Conservation (phyloP, 1,140 invertebrate genomes). For the Pseudachorutes palmiensis region DNA sequence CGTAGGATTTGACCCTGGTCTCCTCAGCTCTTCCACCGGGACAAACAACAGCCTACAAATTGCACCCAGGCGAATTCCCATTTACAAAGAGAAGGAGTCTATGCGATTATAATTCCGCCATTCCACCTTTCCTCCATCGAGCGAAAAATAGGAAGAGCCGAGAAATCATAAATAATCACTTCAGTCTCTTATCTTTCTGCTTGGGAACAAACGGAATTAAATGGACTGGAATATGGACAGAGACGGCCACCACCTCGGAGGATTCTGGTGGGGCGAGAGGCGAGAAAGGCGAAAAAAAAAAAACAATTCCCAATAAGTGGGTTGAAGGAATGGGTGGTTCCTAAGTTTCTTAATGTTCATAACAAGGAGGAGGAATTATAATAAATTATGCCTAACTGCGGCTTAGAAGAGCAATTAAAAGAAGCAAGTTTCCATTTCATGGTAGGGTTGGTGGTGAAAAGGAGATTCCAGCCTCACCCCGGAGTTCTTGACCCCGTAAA, state of each 20-base stretch:
- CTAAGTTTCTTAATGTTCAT: background rate
- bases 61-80: too few relatives aligned
- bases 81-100: too few relatives aligned
- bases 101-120: too few relatives aligned
- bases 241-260: too few relatives aligned
- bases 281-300: background rate
- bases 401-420: too few relatives aligned
- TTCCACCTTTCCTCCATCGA: background rate
- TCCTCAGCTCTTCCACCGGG: background rate
- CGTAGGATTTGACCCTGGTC: background rate
- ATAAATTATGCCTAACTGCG: background rate
- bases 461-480: too few relatives aligned
- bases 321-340: background rate
- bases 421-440: too few relatives aligned
- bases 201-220: background rate
- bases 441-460: too few relatives aligned
- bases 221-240: conserved; percentile 4
- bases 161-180: conserved; percentile 3
- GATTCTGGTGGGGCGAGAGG: too few relatives aligned
- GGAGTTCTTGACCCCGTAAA: background rate
- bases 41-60: background rate
- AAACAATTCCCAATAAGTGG: background rate
- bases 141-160: background rate
- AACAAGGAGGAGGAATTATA: background rate
- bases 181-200: background rate